phyloP scores from a whole-genome alignment of 2,888 invertebrate species.

The Julus scandinavius region DNA sequence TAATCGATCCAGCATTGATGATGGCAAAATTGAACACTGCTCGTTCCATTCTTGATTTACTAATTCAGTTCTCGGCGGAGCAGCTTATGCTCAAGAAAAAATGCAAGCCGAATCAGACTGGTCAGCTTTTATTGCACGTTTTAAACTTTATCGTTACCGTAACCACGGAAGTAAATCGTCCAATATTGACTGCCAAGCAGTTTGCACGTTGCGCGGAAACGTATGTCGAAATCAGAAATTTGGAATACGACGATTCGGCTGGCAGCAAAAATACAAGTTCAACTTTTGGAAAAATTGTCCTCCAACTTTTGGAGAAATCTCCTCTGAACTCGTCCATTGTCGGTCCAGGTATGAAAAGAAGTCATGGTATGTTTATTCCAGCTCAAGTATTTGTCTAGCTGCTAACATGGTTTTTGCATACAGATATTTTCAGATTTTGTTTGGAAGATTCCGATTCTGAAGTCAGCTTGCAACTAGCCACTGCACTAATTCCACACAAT shows the following conservation, averaged over 20 bases:
- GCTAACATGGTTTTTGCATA: neutral
- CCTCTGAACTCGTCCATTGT: neutral
- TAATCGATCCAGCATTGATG: neutral
- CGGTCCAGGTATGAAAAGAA: neutral
- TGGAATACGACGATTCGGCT: neutral
- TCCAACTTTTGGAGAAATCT: neutral
- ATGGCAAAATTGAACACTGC: neutral
- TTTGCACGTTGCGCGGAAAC: neutral
- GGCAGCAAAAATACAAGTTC: neutral
- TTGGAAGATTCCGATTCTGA: neutral
- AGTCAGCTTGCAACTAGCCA: neutral
- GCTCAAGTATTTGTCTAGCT: neutral
- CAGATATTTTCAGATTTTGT: slow-evolving; percentile 36
- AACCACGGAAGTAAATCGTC: neutral
- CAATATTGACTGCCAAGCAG: neutral
- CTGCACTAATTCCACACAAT: neutral
- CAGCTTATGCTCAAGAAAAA: neutral
- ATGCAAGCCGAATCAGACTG: neutral
- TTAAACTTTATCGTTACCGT: neutral
- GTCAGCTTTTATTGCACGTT: neutral
- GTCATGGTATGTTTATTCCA: neutral
- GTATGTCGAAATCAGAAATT: neutral
- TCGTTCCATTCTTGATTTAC: neutral
- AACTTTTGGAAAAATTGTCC: neutral
- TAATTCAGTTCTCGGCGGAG: neutral